A percentile compares a stretch with the other conserved stretches of the same genome.
Conservation (phyloP, 2,888 invertebrate species). For the Abrostola triplasia region DNA sequence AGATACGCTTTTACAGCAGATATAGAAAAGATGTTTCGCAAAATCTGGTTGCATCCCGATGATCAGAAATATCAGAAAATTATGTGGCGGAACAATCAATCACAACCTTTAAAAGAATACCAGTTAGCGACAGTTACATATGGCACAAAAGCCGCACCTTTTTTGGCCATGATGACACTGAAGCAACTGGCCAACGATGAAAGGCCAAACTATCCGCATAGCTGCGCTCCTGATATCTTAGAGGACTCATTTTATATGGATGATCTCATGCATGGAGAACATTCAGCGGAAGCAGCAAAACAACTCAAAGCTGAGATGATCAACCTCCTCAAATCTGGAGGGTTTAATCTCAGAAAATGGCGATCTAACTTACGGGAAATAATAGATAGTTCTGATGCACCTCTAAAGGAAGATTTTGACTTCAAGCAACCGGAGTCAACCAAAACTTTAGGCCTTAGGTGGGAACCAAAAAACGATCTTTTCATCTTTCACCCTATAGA, state of each 20-base stretch:
- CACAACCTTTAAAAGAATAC: no score
- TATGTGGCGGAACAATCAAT: background rate
- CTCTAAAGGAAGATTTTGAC: slow-evolving; percentile 10
- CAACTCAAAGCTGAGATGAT: slow-evolving; percentile 8
- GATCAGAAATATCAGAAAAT: background rate
- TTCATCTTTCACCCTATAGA: slow-evolving; percentile 11
- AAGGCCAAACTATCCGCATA: slow-evolving; percentile 8
- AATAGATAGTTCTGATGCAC: background rate
- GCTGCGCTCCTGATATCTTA: slow-evolving; percentile 8
- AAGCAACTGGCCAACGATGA: slow-evolving; percentile 8
- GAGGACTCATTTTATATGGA: no score
- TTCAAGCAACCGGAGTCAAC: slow-evolving; percentile 15
- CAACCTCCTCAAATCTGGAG: slow-evolving; percentile 9
- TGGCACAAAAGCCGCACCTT: no score
- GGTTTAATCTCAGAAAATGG: slow-evolving; percentile 13
- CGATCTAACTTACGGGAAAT: slow-evolving; percentile 7
- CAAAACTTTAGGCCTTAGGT: slow-evolving; percentile 10
- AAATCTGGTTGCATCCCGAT: background rate
- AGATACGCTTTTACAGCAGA: background rate
- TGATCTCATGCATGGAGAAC: slow-evolving; percentile 7
- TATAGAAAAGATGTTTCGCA: background rate
- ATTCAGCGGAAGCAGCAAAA: slow-evolving; percentile 4
- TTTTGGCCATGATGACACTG: slow-evolving; percentile 18
- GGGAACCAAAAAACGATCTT: background rate
- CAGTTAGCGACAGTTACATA: no score